These are phyloP conservation scores for Laothoe populi DNA, from an alignment of 2,888 invertebrate genomes.

Conservation along the genomic window DNA sequence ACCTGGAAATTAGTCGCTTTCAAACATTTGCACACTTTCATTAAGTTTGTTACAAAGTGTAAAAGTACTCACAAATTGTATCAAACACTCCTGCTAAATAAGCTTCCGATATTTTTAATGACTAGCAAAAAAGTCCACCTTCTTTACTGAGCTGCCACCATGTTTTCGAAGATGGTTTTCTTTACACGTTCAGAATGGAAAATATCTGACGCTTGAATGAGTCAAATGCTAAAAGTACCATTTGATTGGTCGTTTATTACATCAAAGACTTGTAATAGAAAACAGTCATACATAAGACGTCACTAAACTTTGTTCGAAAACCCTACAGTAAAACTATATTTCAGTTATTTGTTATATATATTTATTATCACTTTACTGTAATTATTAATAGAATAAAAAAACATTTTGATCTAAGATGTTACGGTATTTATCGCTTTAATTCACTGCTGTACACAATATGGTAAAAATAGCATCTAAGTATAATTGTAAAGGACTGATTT, in stretches of 20 bases:
- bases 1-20: constrained; percentile 55
- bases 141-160: constrained; percentile 81
- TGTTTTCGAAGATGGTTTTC: constrained; percentile 61
- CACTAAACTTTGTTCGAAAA: constrained; percentile 2
- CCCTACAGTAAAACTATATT: not conserved
- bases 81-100: constrained; percentile 83
- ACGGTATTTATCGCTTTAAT: too few relatives aligned
- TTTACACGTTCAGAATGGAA: not conserved
- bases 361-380: too few relatives aligned
- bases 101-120: constrained; percentile 74
- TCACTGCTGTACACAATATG: too few relatives aligned
- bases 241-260: not conserved
- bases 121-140: constrained; percentile 74
- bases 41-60: constrained; percentile 20
- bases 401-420: too few relatives aligned
- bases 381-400: too few relatives aligned
- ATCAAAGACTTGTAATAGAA: constrained; percentile 9
- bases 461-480: too few relatives aligned
- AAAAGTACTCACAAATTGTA: constrained; percentile 75
- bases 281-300: not conserved
- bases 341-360: not conserved
- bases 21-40: constrained; percentile 29
- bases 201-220: constrained; percentile 12
- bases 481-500: too few relatives aligned
- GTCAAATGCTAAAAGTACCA: not conserved